phyloP scores from a whole-genome alignment of 2,888 invertebrate genomes.

The Agrotis puta region DNA sequence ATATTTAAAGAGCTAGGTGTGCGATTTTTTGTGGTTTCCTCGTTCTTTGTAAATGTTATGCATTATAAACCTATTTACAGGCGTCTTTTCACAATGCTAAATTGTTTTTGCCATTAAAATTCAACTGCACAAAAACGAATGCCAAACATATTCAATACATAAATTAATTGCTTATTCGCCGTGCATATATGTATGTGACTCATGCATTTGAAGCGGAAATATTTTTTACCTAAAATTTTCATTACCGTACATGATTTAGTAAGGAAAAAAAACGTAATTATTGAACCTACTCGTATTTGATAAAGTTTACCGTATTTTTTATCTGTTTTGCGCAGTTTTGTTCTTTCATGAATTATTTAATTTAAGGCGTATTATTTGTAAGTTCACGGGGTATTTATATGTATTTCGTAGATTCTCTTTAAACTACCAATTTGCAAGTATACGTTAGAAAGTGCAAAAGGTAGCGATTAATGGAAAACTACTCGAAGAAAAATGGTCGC shows the following conservation, averaged over 20 bases:
- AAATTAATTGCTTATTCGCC: conserved; percentile 23
- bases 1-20: neutral
- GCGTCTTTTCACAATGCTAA: neutral
- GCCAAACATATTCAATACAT: conserved; percentile 7
- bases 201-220: conserved; percentile 19
- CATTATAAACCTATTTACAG: neutral
- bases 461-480: conserved; percentile 53
- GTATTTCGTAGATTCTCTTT: conserved; percentile 62
- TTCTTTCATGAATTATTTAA: conserved; percentile 63
- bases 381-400: conserved; percentile 38
- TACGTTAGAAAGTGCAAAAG: conserved; percentile 47
- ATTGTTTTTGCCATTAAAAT: conserved; percentile 6
- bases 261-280: conserved; percentile 32
- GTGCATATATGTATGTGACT: conserved; percentile 11
- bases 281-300: conserved; percentile 28
- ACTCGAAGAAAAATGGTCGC: conserved; percentile 47
- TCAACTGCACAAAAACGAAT: conserved; percentile 10
- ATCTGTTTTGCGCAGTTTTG: conserved; percentile 25
- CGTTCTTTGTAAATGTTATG: conserved; percentile 1
- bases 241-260: neutral
- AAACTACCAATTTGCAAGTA: conserved; percentile 56
- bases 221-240: conserved; percentile 30
- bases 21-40: neutral
- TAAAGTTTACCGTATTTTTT: conserved; percentile 34
- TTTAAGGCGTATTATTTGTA: conserved; percentile 24